Evolutionary conservation across 2,797 vertebrate genomes (phyloP), one percentile per base, ranked within the genome.

Genomic region (Hydrocynus forskahlii): DNA sequence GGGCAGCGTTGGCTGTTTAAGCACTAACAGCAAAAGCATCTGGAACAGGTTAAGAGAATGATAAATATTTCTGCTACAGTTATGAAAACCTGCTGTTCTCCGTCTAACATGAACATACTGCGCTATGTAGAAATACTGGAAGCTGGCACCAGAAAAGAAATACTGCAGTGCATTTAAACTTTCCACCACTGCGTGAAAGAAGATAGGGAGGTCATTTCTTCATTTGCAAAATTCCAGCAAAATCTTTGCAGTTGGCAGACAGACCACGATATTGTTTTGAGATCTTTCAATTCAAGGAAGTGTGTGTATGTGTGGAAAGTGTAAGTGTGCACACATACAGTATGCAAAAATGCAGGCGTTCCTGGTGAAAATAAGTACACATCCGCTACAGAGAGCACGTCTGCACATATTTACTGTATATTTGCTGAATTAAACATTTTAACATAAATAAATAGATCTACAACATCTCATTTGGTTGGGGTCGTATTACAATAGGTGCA

Each of bases 21-120:
- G 23, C n/a, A n/a, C 63, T 67, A 35, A 45, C 2, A 57, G 68
- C 45, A 54, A 57, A 23, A 43, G 72, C 81, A 83, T 85, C 75
- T 81, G 81, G 78, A 75, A 60, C 38, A n/a, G 50, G 40, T 81
- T 82, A 76, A 35, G 66, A 77, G 72, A 59, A 81, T 75, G 66
- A 59, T 79, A 5, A 23, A 43, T 78, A 75, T 81, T 86, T 80
- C 70, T 81, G 52, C 23, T n/a, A 25, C 67, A 76, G 73, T 76
- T 75, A 75, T 81, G 63, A 78, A 75, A 79, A 52, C 60, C 62
- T 76, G 67, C 71, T 76, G 75, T 52, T 48, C 17, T 71, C 10
- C 12, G 23, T 76, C 54, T 1, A n/a, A 13, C 35, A 25, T 14
- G 57, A 23, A 70, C 7, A 70, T 19, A 38, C 57, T 60, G 14